A percentile compares a stretch with the other conserved stretches of the same genome.
phyloP scores from a whole-genome alignment of 2,797 vertebrate species.

The Hypotaenidia okinawae region DNA sequence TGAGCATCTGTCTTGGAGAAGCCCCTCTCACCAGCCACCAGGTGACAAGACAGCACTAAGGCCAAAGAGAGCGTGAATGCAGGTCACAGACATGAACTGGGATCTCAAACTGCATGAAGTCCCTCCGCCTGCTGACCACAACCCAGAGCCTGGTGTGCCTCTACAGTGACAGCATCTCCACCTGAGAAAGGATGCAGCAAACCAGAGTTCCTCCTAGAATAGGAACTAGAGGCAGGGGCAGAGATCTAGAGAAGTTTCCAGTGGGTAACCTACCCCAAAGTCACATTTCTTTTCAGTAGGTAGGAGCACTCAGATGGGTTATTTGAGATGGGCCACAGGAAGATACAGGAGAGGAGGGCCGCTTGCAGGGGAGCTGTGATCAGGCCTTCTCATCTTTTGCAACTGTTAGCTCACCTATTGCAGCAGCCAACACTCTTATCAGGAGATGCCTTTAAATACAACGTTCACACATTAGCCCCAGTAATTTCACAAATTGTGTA shows the following conservation, averaged over 20 bases:
- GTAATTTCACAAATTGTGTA: not conserved
- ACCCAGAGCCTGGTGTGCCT: not conserved
- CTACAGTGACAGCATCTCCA: not conserved
- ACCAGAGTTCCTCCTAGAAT: not conserved
- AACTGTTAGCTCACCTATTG: not conserved
- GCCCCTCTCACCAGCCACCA: not conserved
- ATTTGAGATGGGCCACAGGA: not conserved
- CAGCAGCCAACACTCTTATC: not conserved
- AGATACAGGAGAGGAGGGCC: not conserved
- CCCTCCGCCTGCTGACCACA: not conserved
- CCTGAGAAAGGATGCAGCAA: not conserved
- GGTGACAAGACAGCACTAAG: not conserved
- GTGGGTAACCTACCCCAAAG: not conserved
- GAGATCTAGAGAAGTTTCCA: not conserved
- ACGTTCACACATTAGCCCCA: not conserved
- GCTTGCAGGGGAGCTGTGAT: not conserved
- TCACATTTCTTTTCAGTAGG: not conserved
- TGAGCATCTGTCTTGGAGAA: not conserved
- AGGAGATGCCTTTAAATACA: not conserved
- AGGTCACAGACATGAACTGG: not conserved
- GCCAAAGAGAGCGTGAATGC: rapidly evolving
- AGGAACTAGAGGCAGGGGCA: not conserved
- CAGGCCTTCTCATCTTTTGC: not conserved
- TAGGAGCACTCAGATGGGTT: not conserved
- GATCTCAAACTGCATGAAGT: not conserved